phyloP scores from a whole-genome alignment of 2,113 vertebrate genomes.

The Daphoenositta chrysoptera region DNA sequence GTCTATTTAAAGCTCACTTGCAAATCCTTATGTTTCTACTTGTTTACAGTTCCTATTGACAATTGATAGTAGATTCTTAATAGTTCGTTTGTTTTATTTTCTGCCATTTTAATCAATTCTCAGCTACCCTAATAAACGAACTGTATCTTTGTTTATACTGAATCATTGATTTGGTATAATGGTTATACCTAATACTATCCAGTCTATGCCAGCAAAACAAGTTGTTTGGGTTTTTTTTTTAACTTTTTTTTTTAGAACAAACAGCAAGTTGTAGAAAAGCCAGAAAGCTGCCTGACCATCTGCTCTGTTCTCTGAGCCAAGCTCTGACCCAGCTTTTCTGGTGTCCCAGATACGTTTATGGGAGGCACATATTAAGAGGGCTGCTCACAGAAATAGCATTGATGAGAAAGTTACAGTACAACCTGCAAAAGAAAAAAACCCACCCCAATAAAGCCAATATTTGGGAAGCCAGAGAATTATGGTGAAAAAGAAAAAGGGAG shows the following conservation, averaged over 20 bases:
- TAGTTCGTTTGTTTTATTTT: neutral
- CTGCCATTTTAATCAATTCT: neutral
- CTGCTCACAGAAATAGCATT: neutral
- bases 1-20: neutral
- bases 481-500: neutral
- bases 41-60: neutral
- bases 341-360: neutral
- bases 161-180: neutral
- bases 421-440: neutral
- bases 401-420: neutral
- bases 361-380: neutral
- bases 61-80: neutral
- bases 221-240: neutral
- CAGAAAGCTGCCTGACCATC: neutral
- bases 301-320: neutral
- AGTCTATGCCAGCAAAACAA: neutral
- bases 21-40: neutral
- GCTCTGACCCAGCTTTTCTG: neutral
- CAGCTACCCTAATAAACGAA: neutral
- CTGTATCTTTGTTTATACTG: neutral
- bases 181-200: neutral
- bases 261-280: neutral
- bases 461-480: neutral
- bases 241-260: neutral
- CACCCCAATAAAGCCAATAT: neutral